Percentiles rank a stretch among this genome's conserved stretches.
These are phyloP conservation scores for Potorous gilbertii DNA, from an alignment of 2,797 vertebrate genomes.

Conservation along the genomic window DNA sequence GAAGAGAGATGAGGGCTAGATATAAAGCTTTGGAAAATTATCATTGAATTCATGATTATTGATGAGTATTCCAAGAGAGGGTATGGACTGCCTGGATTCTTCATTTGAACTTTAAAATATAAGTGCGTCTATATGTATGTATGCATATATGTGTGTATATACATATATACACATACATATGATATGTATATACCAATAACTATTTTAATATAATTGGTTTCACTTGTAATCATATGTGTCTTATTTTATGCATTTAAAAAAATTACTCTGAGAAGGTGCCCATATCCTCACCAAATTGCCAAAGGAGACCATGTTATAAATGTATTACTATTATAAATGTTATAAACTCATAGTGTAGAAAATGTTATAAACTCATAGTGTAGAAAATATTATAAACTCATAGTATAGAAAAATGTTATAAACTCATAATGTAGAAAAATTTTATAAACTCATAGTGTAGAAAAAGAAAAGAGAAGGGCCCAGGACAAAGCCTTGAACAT, in stretches of 20 bases:
- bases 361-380: not conserved
- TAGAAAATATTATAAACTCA: not conserved
- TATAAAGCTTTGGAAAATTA: not conserved
- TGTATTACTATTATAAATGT: not conserved
- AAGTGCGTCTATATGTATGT: too few species aligned
- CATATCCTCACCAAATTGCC: not conserved
- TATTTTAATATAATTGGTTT: not conserved
- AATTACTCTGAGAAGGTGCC: not conserved
- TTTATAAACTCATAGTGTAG: not conserved
- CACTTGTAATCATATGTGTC: not conserved
- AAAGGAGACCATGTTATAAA: not conserved
- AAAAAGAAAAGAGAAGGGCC: not conserved
- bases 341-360: not conserved
- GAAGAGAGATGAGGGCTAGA: not conserved
- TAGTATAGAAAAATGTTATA: not conserved
- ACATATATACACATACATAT: too few species aligned
- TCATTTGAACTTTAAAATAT: not conserved
- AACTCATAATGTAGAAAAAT: not conserved
- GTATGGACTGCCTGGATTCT: not conserved
- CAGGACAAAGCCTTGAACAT: not conserved
- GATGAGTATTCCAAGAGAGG: not conserved
- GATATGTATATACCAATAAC: not conserved
- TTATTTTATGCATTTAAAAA: not conserved
- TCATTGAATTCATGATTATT: not conserved
- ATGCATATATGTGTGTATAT: too few species aligned